A percentile compares a stretch with the other conserved stretches of the same genome.
Evolutionary conservation across 1,140 invertebrate genomes (phyloP).

Genomic region (Solen grandis): DNA sequence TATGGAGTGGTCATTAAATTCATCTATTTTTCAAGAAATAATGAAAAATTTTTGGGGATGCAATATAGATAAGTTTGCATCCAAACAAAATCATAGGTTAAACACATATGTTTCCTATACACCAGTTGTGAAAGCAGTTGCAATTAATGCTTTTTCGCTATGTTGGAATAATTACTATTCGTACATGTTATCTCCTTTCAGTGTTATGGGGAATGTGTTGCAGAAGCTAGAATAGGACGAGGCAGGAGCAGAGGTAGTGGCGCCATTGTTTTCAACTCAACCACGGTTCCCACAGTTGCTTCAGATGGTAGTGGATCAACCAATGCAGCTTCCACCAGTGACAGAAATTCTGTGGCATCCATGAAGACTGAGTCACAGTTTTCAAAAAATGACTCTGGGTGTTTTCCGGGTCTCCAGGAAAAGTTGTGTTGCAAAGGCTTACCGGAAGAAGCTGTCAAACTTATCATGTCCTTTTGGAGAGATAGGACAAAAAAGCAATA

Average conservation of each 20-base stretch:
- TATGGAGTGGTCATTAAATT: background rate
- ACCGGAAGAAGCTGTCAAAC: background rate
- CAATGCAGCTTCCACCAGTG: background rate
- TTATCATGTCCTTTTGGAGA: background rate
- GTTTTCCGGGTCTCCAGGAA: background rate
- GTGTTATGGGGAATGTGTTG: background rate
- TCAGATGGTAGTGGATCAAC: background rate
- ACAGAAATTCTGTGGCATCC: background rate
- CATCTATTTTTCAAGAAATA: background rate
- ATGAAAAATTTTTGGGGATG: background rate
- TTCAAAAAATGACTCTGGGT: background rate
- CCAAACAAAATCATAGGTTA: background rate
- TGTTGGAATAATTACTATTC: background rate
- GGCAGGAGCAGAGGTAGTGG: background rate
- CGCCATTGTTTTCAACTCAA: slow-evolving; percentile 2
- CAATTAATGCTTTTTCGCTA: too few species aligned
- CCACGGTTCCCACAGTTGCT: background rate
- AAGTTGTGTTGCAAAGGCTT: background rate
- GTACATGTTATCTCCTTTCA: too few species aligned
- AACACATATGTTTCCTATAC: background rate
- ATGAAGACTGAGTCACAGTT: background rate
- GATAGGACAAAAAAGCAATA: background rate
- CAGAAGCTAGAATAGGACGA: slow-evolving; percentile 4
- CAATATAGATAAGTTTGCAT: slow-evolving; percentile 3
- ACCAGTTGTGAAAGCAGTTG: background rate